These are phyloP conservation scores for Mastomys natalensis DNA, from an alignment of 2,113 vertebrate genomes.

Conservation along the genomic window DNA sequence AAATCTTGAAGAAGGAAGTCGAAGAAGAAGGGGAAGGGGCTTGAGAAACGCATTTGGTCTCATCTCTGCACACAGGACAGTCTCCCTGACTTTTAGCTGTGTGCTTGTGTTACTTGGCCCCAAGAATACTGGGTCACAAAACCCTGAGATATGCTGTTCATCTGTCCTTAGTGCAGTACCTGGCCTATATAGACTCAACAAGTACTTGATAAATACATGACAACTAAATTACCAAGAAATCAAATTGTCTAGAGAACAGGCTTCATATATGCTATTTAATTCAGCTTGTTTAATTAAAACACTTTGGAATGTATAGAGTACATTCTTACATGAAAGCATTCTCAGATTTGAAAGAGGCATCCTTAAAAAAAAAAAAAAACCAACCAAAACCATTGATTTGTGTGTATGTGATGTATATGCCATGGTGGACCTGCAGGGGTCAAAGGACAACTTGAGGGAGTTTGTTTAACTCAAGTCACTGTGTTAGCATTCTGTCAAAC, in stretches of 20 bases:
- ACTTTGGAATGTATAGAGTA: slow-evolving; percentile 45
- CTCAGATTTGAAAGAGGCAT: neutral
- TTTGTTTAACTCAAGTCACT: neutral
- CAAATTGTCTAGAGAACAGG: slow-evolving; percentile 39
- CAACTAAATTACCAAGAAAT: slow-evolving; percentile 52
- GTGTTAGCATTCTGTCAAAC: too few relatives aligned
- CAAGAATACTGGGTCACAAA: neutral
- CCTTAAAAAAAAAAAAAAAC: neutral
- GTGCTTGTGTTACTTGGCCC: neutral
- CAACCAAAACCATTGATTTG: neutral
- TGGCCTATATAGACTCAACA: neutral
- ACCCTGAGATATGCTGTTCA: neutral
- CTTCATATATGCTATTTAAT: slow-evolving; percentile 36
- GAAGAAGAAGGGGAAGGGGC: neutral
- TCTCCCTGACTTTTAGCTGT: neutral
- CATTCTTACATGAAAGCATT: slow-evolving; percentile 6
- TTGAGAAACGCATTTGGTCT: neutral
- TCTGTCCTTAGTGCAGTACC: neutral
- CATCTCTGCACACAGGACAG: neutral
- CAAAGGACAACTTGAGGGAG: neutral
- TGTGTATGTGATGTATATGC: neutral
- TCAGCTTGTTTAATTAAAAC: slow-evolving; percentile 55
- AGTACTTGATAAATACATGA: slow-evolving; percentile 3
- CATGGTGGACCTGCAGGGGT: neutral
- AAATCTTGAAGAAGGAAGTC: slow-evolving; percentile 44